Conservation (phyloP, 2,797 vertebrate species). For the Coregonus suidteri region DNA sequence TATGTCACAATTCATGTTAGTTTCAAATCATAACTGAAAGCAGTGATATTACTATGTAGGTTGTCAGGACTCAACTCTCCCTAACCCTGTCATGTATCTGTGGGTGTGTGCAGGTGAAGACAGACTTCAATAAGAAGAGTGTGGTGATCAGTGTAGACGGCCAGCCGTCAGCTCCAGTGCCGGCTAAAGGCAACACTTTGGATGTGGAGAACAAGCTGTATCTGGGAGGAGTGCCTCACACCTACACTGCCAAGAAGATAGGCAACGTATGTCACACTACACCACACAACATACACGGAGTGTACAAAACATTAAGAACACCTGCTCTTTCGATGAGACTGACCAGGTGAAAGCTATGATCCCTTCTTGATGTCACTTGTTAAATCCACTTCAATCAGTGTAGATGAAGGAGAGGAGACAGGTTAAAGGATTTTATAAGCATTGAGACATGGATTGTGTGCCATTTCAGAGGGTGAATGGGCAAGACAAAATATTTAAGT, state of each 20-base stretch:
- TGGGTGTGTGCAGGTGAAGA: slow-evolving; percentile 76
- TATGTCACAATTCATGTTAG: too few species aligned
- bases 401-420: too few species aligned
- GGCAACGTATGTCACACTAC: slow-evolving; percentile 79
- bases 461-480: too few species aligned
- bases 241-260: slow-evolving; percentile 78
- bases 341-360: too few species aligned
- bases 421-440: too few species aligned
- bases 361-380: too few species aligned
- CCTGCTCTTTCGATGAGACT: too few species aligned
- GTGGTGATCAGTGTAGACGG: slow-evolving; percentile 78
- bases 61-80: not conserved
- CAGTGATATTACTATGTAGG: not conserved
- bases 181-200: slow-evolving; percentile 81
- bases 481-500: too few species aligned
- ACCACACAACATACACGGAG: not conserved
- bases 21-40: not conserved
- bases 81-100: not conserved
- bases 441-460: too few species aligned
- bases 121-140: slow-evolving; percentile 79
- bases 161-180: slow-evolving; percentile 57
- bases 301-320: not conserved
- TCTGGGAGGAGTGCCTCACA: slow-evolving; percentile 83
- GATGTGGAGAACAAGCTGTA: slow-evolving; percentile 87
- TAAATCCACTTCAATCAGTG: too few species aligned